A percentile compares a stretch with the other conserved stretches of the same genome.
Evolutionary conservation across 1,140 invertebrate species (phyloP).

Genomic region (Diabrotica virgifera): DNA sequence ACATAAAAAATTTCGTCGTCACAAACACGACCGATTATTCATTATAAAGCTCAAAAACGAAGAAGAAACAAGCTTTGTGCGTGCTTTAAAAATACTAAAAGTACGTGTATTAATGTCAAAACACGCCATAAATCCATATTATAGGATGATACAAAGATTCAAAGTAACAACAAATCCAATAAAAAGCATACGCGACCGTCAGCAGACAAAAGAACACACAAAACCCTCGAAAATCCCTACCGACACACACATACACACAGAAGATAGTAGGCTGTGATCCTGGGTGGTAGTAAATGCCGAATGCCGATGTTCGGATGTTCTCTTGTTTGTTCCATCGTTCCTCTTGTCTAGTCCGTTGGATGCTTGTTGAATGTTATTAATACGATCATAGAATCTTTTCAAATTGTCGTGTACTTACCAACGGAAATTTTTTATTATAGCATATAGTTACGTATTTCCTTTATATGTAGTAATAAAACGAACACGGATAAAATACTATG

Average conservation of each 20-base stretch:
- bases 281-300: constrained; percentile 1
- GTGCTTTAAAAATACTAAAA: constrained; percentile 23
- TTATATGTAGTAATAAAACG: too few species aligned
- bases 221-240: constrained; percentile 7
- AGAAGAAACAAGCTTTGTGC: constrained; percentile 8
- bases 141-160: constrained; percentile 35
- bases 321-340: not conserved
- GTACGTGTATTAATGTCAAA: constrained; percentile 38
- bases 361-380: not conserved
- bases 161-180: constrained; percentile 39
- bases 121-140: constrained; percentile 40
- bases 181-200: constrained; percentile 31
- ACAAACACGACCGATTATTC: constrained; percentile 10
- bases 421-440: too few species aligned
- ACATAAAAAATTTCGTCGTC: not conserved
- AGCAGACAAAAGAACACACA: constrained; percentile 33
- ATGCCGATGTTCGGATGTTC: not conserved
- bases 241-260: too few species aligned
- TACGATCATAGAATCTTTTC: too few species aligned
- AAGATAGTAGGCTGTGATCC: not conserved
- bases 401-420: too few species aligned
- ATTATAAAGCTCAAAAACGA: not conserved
- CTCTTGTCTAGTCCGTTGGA: not conserved
- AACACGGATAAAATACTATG: too few species aligned
- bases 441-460: too few species aligned